phyloP scores from a whole-genome alignment of 2,797 vertebrate species.

The Salmo trutta region DNA sequence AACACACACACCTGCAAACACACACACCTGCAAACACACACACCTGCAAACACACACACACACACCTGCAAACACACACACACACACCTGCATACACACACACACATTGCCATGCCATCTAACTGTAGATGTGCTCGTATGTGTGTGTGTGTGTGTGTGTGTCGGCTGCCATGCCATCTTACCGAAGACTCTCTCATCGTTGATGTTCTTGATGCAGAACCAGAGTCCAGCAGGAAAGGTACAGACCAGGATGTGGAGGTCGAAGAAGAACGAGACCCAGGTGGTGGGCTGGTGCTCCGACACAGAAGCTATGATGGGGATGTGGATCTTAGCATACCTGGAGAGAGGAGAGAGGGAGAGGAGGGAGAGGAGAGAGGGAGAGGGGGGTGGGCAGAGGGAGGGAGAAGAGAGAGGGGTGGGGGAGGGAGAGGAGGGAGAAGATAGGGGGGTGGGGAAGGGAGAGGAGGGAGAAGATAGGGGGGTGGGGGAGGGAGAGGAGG shows the following conservation, averaged over 20 bases:
- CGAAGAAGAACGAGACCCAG: slow-evolving; percentile 99
- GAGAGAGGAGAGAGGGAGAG: neutral
- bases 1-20: too few relatives aligned
- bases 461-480: rapidly evolving
- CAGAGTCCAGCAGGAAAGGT: slow-evolving; percentile 98
- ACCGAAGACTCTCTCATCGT: slow-evolving; percentile 95
- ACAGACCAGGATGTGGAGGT: slow-evolving; percentile 98
- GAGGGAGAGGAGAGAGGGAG: neutral
- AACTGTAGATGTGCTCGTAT: too few relatives aligned
- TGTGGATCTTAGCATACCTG: slow-evolving; percentile 92
- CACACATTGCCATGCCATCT: too few relatives aligned
- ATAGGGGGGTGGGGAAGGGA: neutral
- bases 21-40: too few relatives aligned
- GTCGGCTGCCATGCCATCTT: slow-evolving; percentile 23
- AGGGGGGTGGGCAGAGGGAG: rapidly evolving
- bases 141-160: too few relatives aligned
- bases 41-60: too few relatives aligned
- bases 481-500: rapidly evolving
- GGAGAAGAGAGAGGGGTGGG: neutral
- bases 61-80: too few relatives aligned
- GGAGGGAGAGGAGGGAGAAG: rapidly evolving
- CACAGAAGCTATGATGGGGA: slow-evolving; percentile 98
- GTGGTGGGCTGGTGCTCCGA: slow-evolving; percentile 99
- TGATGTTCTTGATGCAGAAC: slow-evolving; percentile 99
- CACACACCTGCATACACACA: too few relatives aligned